These are phyloP conservation scores for Chelon labrosus DNA, from an alignment of 2,797 vertebrate species.

Conservation along the genomic window DNA sequence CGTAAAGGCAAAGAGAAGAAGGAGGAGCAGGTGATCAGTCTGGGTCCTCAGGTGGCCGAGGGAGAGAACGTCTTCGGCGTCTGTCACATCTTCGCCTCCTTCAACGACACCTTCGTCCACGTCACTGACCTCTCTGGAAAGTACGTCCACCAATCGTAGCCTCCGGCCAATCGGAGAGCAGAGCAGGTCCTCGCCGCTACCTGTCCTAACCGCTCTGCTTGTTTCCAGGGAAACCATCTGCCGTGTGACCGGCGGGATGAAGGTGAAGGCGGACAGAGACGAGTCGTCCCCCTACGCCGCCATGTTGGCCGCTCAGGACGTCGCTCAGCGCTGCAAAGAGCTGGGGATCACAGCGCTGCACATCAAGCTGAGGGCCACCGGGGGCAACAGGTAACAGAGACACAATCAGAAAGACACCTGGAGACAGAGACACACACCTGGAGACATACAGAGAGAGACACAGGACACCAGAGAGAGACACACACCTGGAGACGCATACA, in stretches of 20 bases:
- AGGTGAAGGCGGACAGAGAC: conserved; percentile 98
- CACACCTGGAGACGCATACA: too few species aligned
- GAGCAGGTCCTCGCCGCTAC: too few species aligned
- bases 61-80: conserved; percentile 98
- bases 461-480: too few species aligned
- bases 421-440: too few species aligned
- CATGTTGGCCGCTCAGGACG: conserved; percentile 98
- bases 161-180: too few species aligned
- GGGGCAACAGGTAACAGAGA: conserved; percentile 91
- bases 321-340: conserved; percentile 97
- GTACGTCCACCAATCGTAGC: conserved; percentile 68
- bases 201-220: not conserved
- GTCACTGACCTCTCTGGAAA: conserved; percentile 98
- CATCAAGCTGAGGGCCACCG: conserved; percentile 96
- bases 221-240: conserved; percentile 94
- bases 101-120: conserved; percentile 98
- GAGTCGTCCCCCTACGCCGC: conserved; percentile 97
- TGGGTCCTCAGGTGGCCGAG: conserved; percentile 97
- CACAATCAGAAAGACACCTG: too few species aligned
- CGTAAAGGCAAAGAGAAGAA: conserved; percentile 99
- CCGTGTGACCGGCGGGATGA: conserved; percentile 98
- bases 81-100: conserved; percentile 98
- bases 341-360: conserved; percentile 97
- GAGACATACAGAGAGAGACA: too few species aligned
- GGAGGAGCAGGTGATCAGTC: conserved; percentile 98